A percentile compares a stretch with the other conserved stretches of the same genome.
phyloP scores from a whole-genome alignment of 2,113 vertebrate genomes.

The Ptyas mucosa region DNA sequence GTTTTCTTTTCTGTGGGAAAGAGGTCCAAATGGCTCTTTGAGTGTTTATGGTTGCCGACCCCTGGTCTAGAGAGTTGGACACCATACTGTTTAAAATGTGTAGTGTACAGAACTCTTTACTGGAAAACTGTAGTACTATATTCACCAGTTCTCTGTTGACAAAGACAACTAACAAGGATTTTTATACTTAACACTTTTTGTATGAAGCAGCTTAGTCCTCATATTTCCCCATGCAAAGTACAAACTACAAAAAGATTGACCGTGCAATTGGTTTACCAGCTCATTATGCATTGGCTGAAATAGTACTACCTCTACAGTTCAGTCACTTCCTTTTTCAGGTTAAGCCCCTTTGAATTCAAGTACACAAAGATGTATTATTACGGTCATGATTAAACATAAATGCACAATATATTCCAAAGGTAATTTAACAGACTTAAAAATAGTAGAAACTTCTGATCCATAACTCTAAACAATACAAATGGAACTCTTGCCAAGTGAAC shows the following conservation, averaged over 20 bases:
- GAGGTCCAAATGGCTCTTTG: too few species aligned
- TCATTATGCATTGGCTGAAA: not conserved
- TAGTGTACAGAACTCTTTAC: not conserved
- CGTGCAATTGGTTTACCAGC: not conserved
- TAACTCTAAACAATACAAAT: not conserved
- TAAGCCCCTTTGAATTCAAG: not conserved
- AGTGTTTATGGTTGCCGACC: too few species aligned
- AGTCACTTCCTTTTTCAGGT: not conserved
- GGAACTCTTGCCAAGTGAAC: too few species aligned
- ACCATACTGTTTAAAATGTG: not conserved
- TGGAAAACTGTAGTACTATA: not conserved
- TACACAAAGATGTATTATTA: not conserved
- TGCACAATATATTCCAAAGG: not conserved
- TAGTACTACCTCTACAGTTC: not conserved
- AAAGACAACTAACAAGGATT: not conserved
- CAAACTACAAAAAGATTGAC: not conserved
- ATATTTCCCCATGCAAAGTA: not conserved
- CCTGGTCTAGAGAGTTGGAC: not conserved
- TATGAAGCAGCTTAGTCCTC: not conserved
- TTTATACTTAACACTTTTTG: not conserved
- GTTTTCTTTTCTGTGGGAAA: too few species aligned
- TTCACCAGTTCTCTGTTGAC: not conserved
- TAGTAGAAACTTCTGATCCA: too few species aligned
- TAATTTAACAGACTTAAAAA: not conserved
- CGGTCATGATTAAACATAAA: not conserved